phyloP scores from a whole-genome alignment of 2,797 vertebrate genomes.

The Scyliorhinus canicula region DNA sequence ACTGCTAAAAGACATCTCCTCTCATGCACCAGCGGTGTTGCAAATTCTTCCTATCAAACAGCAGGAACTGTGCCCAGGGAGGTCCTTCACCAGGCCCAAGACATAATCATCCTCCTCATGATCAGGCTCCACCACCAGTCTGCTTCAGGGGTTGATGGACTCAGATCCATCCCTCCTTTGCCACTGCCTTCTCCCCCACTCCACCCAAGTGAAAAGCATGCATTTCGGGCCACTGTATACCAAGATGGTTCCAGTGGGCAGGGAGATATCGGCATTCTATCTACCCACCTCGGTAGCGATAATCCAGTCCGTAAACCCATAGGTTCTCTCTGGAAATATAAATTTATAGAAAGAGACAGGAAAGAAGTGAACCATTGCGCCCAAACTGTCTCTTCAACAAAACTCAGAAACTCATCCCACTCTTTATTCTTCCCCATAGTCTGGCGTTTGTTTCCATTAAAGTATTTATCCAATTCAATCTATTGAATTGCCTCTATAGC shows the following conservation, averaged over 20 bases:
- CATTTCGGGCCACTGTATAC: not conserved
- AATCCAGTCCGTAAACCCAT: not conserved
- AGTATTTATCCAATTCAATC: not conserved
- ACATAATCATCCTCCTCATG: not conserved
- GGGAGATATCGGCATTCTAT: not conserved
- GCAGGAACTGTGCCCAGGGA: not conserved
- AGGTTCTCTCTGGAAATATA: not conserved
- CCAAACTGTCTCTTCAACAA: not conserved
- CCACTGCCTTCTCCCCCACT: too few species aligned
- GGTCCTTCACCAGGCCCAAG: not conserved
- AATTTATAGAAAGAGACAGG: not conserved
- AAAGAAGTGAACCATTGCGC: not conserved
- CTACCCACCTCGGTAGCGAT: not conserved
- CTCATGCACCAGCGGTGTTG: not conserved
- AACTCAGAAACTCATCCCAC: not conserved
- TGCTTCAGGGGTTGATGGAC: not conserved
- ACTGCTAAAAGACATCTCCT: not conserved
- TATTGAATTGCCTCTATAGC: not conserved
- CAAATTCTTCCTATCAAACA: not conserved
- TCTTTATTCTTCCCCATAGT: not conserved
- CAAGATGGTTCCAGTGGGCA: not conserved
- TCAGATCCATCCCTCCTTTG: not conserved
- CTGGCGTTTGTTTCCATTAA: too few species aligned
- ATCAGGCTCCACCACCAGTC: too few species aligned
- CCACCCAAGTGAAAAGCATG: not conserved